Evolutionary conservation across 2,888 invertebrate species (phyloP), one percentile per base, ranked within the genome.

Genomic region (Pristionchus exspectatus): DNA sequence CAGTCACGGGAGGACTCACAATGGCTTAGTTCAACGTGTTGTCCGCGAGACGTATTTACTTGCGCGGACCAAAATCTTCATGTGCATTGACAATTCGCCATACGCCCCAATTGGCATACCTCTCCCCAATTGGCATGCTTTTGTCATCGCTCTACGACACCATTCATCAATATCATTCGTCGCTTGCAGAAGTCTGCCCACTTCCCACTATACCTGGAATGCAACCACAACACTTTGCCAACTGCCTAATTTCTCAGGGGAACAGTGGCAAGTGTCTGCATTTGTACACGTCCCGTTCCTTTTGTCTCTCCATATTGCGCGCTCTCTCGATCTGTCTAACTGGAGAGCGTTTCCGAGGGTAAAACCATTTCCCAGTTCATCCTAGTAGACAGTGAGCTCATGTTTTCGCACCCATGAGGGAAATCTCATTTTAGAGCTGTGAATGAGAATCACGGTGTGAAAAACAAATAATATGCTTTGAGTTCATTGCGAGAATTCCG

Each of bases 361-460:
- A 9, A 50, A 50, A 9, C 44, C 7, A 50, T 50, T 50, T 50
- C 9, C 44, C 7, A 3, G 10, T 63, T 63, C 63, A 7, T 24
- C 21, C 10, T n/a, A 24, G 24, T 59, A 63, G 24, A 63, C n/a
- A n/a, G 63, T 63, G 4, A n/a, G 24, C 21, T 12, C 12, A 4
- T 56, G 63, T 63, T 63, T 63, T 63, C 63, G 63, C 14, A 21
- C 59, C 5, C n/a, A 63, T 63, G 63, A 50, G 10, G 63, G 63
- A 63, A 63, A 63, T 63, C 63, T 63, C 63, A 63, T 63, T 63
- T 63, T 63, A 63, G 63, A 63, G 63, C 63, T 63, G 63, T 63
- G 63, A 63, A 63, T 63, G 63, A 63, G 63, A 63, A 63, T n/a
- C 63, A 24, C 1, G 63, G 63, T 1, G 24, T 10, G 63, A 63